Base-by-base conservation (phyloP, 2,888 invertebrate genomes). In the Heliconius charithonia region DNA sequence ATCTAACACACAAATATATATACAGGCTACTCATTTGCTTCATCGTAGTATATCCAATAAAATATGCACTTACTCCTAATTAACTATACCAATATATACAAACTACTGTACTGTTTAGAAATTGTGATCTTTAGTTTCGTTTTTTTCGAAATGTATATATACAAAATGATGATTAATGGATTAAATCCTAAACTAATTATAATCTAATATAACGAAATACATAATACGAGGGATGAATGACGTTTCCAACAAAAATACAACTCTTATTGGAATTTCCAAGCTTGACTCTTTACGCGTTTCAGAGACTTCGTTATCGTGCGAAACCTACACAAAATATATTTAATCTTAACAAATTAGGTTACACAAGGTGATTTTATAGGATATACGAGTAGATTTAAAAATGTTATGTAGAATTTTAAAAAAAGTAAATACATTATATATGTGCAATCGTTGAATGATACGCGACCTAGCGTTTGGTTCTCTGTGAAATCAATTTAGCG, bases 281-380 rank as follows among this genome's bases (percentile, higher is more conserved):
- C 62, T 74, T 25, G 72, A 59, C 25, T 63, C 32, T 56, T 56
- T 56, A 56, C 62, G 72, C 65, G n/a, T 56, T 72, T 72, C 73
- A n/a, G 72, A 74, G 56, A 77, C 85, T 93, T 94, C 94, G 94
- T 93, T 94, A 90, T 85, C 89, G 87, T 92, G 92, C 94, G 94
- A 94, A 94, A 94, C 94, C 94, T 93, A 89, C 92, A 89, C 85
- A 87, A 91, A 93, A 91, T 88, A 41, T 92, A 91, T 91, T 29
- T 84, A 90, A 89, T 90, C 84, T 85, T 86, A 86, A 85, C 79
- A 84, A 86, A 85, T 83, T 76, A 84, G 74, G 59, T 77, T 79
- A 80, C 70, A 59, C 70, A 81, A 83, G 79, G 67, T 76, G 25
- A 79, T 41, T 80, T 75, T 77, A 74, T 67, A 79, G 29, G 45